phyloP scores from a whole-genome alignment of 2,888 invertebrate genomes.

The Eupithecia pulchellata region DNA sequence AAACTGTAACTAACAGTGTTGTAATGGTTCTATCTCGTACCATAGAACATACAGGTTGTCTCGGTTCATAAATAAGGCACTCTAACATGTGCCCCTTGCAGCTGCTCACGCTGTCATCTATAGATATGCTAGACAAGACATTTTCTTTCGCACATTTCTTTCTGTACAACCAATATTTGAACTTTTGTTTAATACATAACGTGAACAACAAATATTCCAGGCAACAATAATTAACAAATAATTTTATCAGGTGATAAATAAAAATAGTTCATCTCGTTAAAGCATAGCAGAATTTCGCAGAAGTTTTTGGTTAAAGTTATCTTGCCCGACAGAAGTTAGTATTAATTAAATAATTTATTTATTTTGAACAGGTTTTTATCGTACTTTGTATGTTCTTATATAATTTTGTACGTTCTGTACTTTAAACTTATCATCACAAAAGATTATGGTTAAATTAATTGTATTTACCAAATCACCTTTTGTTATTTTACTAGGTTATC shows the following conservation, averaged over 20 bases:
- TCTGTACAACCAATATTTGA: conserved; percentile 18
- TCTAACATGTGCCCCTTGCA: conserved; percentile 23
- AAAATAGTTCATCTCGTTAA: neutral
- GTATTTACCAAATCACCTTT: neutral
- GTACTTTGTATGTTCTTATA: neutral
- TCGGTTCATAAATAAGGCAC: conserved; percentile 19
- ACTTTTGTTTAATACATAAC: neutral
- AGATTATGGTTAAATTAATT: neutral
- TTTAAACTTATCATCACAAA: neutral
- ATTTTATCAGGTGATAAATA: neutral
- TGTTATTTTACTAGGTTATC: neutral
- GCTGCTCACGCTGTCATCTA: conserved; percentile 37
- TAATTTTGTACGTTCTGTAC: neutral
- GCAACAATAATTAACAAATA: neutral
- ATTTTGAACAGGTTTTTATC: neutral
- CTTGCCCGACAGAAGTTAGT: neutral
- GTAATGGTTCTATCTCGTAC: conserved; percentile 17
- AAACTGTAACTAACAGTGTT: conserved; percentile 7
- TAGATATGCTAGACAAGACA: conserved; percentile 25
- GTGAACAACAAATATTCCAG: too few species aligned
- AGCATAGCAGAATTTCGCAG: neutral
- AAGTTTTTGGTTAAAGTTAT: neutral
- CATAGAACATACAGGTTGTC: conserved; percentile 28
- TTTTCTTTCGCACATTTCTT: conserved; percentile 24
- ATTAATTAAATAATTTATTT: neutral